These are phyloP conservation scores for Ceraclea dissimilis DNA, from an alignment of 2,888 invertebrate genomes.

Conservation along the genomic window DNA sequence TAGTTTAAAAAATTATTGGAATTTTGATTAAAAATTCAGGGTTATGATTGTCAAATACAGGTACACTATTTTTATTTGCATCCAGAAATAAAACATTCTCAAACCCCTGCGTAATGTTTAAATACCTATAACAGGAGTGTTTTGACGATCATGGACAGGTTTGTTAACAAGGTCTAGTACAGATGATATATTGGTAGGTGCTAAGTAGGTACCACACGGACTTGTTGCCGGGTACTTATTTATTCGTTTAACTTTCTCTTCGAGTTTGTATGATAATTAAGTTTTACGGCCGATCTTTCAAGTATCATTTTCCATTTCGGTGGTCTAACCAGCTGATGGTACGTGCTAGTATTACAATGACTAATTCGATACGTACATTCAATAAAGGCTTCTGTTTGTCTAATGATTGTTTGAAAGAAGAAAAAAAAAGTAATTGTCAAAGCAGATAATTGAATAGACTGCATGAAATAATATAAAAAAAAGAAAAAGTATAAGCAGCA, in stretches of 20 bases:
- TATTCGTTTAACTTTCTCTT: not conserved
- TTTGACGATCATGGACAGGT: too few relatives aligned
- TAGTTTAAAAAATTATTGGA: too few relatives aligned
- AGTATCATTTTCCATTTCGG: not conserved
- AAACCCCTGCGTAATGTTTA: too few relatives aligned
- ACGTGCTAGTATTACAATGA: too few relatives aligned
- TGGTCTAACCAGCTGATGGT: not conserved
- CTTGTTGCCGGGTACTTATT: not conserved
- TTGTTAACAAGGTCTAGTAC: too few relatives aligned
- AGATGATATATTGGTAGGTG: too few relatives aligned
- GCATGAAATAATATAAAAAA: not conserved
- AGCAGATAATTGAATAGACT: not conserved
- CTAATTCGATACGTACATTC: not conserved
- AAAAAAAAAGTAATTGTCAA: not conserved
- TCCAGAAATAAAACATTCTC: too few relatives aligned
- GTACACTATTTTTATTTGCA: too few relatives aligned
- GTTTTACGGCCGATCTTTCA: not conserved
- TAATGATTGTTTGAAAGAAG: not conserved
- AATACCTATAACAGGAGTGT: too few relatives aligned
- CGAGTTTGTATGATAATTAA: not conserved
- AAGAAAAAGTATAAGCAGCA: not conserved
- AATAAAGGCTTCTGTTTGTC: not conserved
- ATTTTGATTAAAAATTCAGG: too few relatives aligned
- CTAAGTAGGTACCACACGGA: too few relatives aligned
- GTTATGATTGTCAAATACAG: too few relatives aligned